Conservation (phyloP, 2,797 vertebrate species). For the Lagorchestes hirsutus region DNA sequence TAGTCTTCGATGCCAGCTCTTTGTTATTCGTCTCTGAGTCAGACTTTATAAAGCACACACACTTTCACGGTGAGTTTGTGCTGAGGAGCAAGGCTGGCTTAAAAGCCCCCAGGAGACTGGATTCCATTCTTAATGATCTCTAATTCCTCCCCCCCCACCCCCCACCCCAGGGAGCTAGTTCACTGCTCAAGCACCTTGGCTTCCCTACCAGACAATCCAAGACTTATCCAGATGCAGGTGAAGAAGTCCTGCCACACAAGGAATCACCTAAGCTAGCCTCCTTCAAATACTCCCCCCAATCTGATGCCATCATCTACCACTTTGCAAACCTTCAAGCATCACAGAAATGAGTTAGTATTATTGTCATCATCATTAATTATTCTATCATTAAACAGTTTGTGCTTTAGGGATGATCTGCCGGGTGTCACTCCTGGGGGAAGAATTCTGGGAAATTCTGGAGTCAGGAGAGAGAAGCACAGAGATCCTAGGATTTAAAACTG, state of each 20-base stretch:
- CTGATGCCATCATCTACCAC: background rate
- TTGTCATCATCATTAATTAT: background rate
- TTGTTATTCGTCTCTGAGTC: slow-evolving; percentile 48
- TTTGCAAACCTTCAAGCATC: background rate
- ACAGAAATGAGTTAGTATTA: background rate
- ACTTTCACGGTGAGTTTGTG: slow-evolving; percentile 8
- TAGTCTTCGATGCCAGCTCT: background rate
- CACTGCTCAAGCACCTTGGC: background rate
- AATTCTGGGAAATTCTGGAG: background rate
- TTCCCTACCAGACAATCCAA: background rate
- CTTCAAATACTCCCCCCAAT: too few species aligned
- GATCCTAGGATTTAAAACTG: background rate
- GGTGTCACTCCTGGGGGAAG: background rate
- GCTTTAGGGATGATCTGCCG: background rate
- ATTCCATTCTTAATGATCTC: slow-evolving; percentile 12
- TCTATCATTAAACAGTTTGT: background rate
- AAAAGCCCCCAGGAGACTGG: background rate
- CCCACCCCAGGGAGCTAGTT: background rate
- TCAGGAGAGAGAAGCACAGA: background rate
- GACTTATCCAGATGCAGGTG: fast-evolving
- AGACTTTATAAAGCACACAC: slow-evolving; percentile 9
- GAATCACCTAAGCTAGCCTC: background rate
- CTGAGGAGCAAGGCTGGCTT: background rate
- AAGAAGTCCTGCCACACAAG: fast-evolving
- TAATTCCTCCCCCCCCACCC: background rate